Percentiles rank a stretch among this genome's conserved stretches.
These are phyloP conservation scores for Saguinus midas DNA, from an alignment of 2,113 vertebrate genomes.

Conservation along the genomic window DNA sequence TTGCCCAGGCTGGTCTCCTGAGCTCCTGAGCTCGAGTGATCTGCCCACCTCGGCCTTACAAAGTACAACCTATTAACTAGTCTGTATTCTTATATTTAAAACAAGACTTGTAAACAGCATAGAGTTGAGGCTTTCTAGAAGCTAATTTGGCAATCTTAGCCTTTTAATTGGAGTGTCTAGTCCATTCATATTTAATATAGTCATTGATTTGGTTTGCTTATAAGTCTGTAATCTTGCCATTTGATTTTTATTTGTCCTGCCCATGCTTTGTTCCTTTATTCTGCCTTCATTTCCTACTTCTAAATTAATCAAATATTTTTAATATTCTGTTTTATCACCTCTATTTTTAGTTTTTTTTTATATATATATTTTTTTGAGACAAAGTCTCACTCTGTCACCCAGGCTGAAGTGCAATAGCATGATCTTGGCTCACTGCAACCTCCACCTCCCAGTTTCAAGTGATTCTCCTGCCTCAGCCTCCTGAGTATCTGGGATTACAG, in stretches of 20 bases:
- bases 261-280: neutral
- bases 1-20: too few relatives aligned
- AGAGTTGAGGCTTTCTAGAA: neutral
- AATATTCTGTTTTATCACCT: neutral
- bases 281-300: neutral
- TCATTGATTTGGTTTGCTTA: neutral
- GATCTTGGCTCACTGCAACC: too few relatives aligned
- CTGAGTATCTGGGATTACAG: too few relatives aligned
- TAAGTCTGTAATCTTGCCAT: neutral
- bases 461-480: too few relatives aligned
- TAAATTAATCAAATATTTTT: neutral
- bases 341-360: neutral
- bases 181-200: neutral
- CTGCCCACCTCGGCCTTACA: too few relatives aligned
- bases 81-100: neutral
- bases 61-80: neutral
- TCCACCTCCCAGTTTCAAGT: too few relatives aligned
- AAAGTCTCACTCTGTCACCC: neutral
- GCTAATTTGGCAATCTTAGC: neutral
- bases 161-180: neutral
- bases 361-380: neutral
- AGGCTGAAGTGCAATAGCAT: too few relatives aligned
- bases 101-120: neutral
- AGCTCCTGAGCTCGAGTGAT: too few relatives aligned
- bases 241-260: neutral